These are phyloP conservation scores for Paradoxurus hermaphroditus DNA, from an alignment of 2,113 vertebrate species.

Conservation along the genomic window DNA sequence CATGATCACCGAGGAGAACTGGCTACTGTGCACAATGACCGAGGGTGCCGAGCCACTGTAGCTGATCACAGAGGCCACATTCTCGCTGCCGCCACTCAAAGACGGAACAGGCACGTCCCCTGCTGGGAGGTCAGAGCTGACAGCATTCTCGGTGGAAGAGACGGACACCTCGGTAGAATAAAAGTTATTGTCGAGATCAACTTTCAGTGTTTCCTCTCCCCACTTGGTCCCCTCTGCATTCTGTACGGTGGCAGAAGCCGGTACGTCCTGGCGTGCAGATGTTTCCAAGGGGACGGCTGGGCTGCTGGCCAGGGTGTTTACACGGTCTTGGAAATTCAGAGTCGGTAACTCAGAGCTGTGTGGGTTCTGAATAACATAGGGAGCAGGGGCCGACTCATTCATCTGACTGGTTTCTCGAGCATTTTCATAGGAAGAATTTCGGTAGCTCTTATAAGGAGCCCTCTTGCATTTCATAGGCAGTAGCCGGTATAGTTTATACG, in stretches of 20 bases:
- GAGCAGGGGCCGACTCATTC: constrained; percentile 69
- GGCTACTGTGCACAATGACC: constrained; percentile 86
- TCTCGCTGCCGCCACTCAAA: constrained; percentile 72
- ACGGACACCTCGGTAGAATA: constrained; percentile 70
- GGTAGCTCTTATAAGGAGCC: constrained; percentile 92
- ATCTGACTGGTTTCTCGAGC: constrained; percentile 79
- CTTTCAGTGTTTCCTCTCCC: constrained; percentile 71
- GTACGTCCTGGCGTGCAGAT: constrained; percentile 63
- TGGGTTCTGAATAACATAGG: constrained; percentile 78
- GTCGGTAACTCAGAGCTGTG: constrained; percentile 82
- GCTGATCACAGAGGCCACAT: constrained; percentile 85
- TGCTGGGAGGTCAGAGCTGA: constrained; percentile 32
- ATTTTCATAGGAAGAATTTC: constrained; percentile 87
- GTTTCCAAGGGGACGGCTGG: constrained; percentile 73
- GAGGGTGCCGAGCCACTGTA: constrained; percentile 85
- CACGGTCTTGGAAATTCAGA: constrained; percentile 83
- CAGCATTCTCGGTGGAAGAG: constrained; percentile 49
- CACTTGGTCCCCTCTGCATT: constrained; percentile 55
- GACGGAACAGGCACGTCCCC: constrained; percentile 49
- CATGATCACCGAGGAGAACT: constrained; percentile 85
- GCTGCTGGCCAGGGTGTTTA: constrained; percentile 69
- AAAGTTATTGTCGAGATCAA: constrained; percentile 72
- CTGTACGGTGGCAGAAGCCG: constrained; percentile 66
- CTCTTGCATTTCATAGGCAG: constrained; percentile 97
- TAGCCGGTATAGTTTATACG: constrained; percentile 97